phyloP scores from a whole-genome alignment of 1,140 invertebrate genomes.

The Nephila pilipes region DNA sequence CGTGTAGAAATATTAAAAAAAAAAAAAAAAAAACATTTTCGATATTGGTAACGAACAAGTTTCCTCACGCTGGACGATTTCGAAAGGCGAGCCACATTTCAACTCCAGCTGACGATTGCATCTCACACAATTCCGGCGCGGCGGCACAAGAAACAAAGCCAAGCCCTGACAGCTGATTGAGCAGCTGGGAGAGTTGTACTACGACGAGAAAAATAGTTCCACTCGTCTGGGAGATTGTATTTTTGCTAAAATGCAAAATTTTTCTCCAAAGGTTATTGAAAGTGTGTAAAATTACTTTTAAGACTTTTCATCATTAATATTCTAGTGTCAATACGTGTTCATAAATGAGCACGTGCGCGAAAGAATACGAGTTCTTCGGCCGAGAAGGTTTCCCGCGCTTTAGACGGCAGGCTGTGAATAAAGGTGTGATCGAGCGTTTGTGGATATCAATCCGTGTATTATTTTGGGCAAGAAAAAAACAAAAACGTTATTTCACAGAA shows the following conservation, averaged over 20 bases:
- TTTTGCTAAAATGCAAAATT: background rate
- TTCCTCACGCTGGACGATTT: background rate
- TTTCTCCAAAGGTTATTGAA: background rate
- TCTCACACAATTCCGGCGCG: background rate
- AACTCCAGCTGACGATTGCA: background rate
- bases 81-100: background rate
- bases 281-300: background rate
- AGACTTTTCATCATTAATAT: constrained; percentile 29
- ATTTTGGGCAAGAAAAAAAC: background rate
- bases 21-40: too few species aligned
- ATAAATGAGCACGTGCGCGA: constrained; percentile 70
- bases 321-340: background rate
- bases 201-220: constrained; percentile 56
- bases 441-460: background rate
- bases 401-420: constrained; percentile 71
- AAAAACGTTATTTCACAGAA: background rate
- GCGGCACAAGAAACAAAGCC: constrained; percentile 62
- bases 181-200: constrained; percentile 74
- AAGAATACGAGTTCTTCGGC: constrained; percentile 4
- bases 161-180: constrained; percentile 74
- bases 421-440: constrained; percentile 63
- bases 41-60: too few species aligned
- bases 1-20: too few species aligned
- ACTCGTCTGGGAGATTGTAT: background rate
- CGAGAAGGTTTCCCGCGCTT: constrained; percentile 76